Evolutionary conservation across 2,113 vertebrate genomes (phyloP).

Genomic region (Tragelaphus imberbis): DNA sequence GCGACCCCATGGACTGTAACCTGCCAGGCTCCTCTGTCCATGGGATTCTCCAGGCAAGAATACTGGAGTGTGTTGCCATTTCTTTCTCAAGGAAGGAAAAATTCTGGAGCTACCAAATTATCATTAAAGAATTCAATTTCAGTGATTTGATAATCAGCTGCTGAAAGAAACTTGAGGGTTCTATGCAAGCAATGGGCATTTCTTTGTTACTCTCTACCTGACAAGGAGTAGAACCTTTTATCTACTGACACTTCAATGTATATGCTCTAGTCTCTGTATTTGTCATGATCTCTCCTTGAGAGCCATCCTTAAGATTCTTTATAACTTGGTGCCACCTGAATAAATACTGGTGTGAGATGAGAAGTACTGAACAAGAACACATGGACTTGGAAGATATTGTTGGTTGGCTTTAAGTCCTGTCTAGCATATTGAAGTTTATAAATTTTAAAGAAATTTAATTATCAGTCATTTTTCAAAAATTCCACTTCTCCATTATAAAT

Average conservation of each 20-base stretch:
- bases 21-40: neutral
- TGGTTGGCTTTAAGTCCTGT: neutral
- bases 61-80: neutral
- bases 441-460: neutral
- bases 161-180: neutral
- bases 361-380: neutral
- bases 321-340: neutral
- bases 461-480: neutral
- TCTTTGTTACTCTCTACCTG: neutral
- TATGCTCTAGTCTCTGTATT: neutral
- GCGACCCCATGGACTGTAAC: neutral
- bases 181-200: neutral
- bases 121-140: neutral
- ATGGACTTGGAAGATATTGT: neutral
- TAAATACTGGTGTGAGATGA: neutral
- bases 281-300: neutral
- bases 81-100: neutral
- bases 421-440: neutral
- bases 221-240: neutral
- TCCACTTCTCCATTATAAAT: neutral
- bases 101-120: neutral
- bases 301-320: neutral
- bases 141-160: too few species aligned
- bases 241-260: neutral
- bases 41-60: neutral